phyloP scores from a whole-genome alignment of 1,140 invertebrate genomes.

The Stegodyphus dumicola region DNA sequence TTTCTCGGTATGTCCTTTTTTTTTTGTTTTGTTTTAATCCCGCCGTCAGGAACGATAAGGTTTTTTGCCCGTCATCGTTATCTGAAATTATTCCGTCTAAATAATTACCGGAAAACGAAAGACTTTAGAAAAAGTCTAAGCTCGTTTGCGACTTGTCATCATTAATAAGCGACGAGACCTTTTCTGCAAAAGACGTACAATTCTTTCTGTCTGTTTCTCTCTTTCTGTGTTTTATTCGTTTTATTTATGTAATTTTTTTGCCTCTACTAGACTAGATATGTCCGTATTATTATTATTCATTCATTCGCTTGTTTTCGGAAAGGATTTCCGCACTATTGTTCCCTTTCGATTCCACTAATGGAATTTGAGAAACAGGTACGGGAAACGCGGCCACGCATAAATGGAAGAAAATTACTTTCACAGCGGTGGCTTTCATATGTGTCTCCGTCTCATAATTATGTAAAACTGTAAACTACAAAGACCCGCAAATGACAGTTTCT shows the following conservation, averaged over 20 bases:
- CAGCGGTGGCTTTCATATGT: slow-evolving; percentile 20
- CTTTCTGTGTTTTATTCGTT: background rate
- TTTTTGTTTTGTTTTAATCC: slow-evolving; percentile 52
- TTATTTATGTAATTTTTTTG: slow-evolving; percentile 3
- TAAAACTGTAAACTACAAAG: slow-evolving; percentile 57
- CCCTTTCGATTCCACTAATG: slow-evolving; percentile 48
- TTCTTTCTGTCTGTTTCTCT: slow-evolving; percentile 1
- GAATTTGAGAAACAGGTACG: slow-evolving; percentile 54
- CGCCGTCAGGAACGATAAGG: slow-evolving; percentile 52
- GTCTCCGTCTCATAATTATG: slow-evolving; percentile 47
- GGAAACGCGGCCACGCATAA: slow-evolving; percentile 44
- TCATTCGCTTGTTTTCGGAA: slow-evolving; percentile 29
- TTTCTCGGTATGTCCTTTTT: background rate
- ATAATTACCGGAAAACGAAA: slow-evolving; percentile 50
- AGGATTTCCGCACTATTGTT: slow-evolving; percentile 55
- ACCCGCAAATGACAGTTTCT: slow-evolving; percentile 42
- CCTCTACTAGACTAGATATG: slow-evolving; percentile 3
- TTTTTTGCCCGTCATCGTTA: slow-evolving; percentile 51
- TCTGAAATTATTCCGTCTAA: slow-evolving; percentile 59
- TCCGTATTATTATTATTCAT: slow-evolving; percentile 39
- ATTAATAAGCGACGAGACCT: slow-evolving; percentile 45
- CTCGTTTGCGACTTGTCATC: slow-evolving; percentile 56
- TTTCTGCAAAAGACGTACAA: background rate
- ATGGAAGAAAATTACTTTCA: slow-evolving; percentile 52
- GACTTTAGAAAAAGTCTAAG: slow-evolving; percentile 29